Base-by-base conservation (phyloP, 2,888 invertebrate species). In the Rhorus exstirpatorius region DNA sequence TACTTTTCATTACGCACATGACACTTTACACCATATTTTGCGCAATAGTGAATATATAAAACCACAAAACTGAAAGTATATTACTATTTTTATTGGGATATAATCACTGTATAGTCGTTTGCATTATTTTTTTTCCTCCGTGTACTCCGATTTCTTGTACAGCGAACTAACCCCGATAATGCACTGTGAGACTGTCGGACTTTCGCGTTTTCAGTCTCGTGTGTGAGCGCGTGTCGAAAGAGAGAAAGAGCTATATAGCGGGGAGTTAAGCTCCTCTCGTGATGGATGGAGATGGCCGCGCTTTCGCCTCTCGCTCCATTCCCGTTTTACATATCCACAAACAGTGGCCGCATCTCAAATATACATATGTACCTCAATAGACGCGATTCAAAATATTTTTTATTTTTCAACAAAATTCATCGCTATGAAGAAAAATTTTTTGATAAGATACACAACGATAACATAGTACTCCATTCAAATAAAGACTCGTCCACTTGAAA, bases 231-330 rank as follows among this genome's bases (percentile, higher is more conserved):
- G 91, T 89, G 91, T 90, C 88, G 65, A 49, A 21, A 46, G 60
- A 24, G 46, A 49, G 60, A 35, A 31, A n/a, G 61, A 63, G 61
- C 38, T 61, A 61, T 2, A 38, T 8, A 8, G 10, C 51, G 26
- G 74, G 38, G 61, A 63, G 38, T 51, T 74, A 63, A 41, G 41
- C 65, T 44, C 35, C 75, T 44, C 31, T 26, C 35, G 91, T 92
- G 92, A 92, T 92, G 92, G 92, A 92, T 92, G 92, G 90, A 91
- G 91, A 91, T 90, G 89, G 55, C 63, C 90, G 90, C 90, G 90
- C 86, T 86, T 87, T 53, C 78, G 58, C 74, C 53, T 77, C 77
- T 67, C 75, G 44, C 88, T 88, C 89, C 88, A 88, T 88, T 86
- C 87, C 87, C 89, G 87, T 89, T 88, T 89, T 89, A 88, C 86